These are phyloP conservation scores for Scytalopus superciliaris DNA, from an alignment of 2,113 vertebrate species.

Conservation along the genomic window DNA sequence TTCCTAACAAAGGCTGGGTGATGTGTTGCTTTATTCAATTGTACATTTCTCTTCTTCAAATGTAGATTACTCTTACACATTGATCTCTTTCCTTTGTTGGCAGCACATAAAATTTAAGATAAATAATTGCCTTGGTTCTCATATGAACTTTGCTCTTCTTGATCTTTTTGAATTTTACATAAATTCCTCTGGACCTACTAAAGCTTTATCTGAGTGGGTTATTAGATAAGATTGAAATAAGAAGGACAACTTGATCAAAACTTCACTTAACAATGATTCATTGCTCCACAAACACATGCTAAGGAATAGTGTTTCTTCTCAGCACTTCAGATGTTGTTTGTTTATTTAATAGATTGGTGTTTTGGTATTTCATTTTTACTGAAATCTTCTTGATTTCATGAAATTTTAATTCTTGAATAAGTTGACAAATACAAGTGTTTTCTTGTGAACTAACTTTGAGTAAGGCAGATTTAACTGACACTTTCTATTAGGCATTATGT, in stretches of 20 bases:
- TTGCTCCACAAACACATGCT: neutral
- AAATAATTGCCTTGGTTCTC: neutral
- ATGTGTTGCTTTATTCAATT: neutral
- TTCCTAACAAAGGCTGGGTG: neutral
- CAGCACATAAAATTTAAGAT: neutral
- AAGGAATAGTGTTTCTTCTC: neutral
- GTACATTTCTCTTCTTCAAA: neutral
- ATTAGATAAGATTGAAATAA: neutral
- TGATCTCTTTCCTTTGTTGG: neutral
- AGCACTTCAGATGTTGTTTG: neutral
- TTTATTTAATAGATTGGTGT: neutral
- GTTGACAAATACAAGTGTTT: neutral
- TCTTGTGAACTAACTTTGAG: neutral
- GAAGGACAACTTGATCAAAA: neutral
- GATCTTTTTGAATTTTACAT: neutral
- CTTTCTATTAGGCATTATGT: neutral
- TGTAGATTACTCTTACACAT: neutral
- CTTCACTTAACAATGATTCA: neutral
- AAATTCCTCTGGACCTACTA: neutral
- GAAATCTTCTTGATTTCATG: neutral
- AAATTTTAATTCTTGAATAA: neutral
- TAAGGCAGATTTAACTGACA: neutral
- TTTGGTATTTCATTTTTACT: neutral
- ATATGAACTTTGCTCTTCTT: neutral
- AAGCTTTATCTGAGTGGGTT: neutral